A percentile compares a stretch with the other conserved stretches of the same genome.
Conservation (phyloP, 2,113 vertebrate genomes). For the Paraplagusia blochii region DNA sequence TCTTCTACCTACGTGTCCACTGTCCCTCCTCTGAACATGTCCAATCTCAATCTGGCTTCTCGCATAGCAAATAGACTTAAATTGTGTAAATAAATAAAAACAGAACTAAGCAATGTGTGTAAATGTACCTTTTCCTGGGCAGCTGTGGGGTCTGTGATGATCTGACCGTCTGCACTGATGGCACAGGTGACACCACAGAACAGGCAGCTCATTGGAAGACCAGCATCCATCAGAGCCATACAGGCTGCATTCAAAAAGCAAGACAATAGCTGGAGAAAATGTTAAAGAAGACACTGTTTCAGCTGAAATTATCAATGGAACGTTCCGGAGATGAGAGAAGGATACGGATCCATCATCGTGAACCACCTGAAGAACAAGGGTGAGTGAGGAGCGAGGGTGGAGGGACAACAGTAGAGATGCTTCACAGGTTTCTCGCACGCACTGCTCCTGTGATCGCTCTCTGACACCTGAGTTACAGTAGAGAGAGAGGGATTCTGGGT, state of each 20-base stretch:
- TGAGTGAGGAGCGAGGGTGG: conserved; percentile 88
- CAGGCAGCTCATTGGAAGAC: conserved; percentile 82
- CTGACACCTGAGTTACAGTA: conserved; percentile 73
- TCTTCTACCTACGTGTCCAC: too few species aligned
- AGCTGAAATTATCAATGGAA: not conserved
- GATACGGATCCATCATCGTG: conserved; percentile 91
- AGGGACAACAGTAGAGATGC: conserved; percentile 76
- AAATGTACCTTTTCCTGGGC: conserved; percentile 84
- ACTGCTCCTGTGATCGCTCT: conserved; percentile 85
- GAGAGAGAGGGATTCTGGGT: not conserved
- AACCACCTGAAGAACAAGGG: conserved; percentile 85
- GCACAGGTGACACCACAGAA: conserved; percentile 90
- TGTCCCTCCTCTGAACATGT: too few species aligned
- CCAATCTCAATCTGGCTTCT: too few species aligned
- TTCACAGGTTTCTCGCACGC: conserved; percentile 83
- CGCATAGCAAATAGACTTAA: too few species aligned
- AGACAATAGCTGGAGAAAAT: conserved; percentile 78
- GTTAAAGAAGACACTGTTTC: conserved; percentile 51
- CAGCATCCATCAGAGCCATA: conserved; percentile 87
- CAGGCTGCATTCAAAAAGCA: conserved; percentile 87
- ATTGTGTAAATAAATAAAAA: too few species aligned
- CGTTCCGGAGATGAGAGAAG: conserved; percentile 46
- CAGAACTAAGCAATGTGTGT: too few species aligned
- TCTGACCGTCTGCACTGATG: conserved; percentile 71
- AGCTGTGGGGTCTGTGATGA: conserved; percentile 82